Percentiles rank a stretch among this genome's conserved stretches.
Conservation (phyloP, 2,113 vertebrate species). For the Octodon degus region DNA sequence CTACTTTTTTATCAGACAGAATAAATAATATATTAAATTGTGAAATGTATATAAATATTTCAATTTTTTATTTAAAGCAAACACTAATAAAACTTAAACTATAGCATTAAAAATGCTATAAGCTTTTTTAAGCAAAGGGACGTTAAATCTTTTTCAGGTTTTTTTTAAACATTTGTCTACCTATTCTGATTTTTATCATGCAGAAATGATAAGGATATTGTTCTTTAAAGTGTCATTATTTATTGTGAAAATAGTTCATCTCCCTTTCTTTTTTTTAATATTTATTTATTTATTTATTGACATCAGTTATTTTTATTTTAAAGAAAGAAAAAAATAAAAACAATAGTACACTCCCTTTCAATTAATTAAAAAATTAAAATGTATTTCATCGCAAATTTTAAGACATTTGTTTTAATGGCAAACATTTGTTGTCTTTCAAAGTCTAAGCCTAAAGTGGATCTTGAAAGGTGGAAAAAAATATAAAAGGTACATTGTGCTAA, state of each 20-base stretch:
- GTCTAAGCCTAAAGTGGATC: constrained; percentile 38
- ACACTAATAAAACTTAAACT: neutral
- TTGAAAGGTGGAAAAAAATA: constrained; percentile 59
- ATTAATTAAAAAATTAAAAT: neutral
- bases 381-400: neutral
- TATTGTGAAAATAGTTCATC: neutral
- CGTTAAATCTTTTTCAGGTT: neutral
- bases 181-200: neutral
- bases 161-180: neutral
- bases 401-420: constrained; percentile 34
- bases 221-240: neutral
- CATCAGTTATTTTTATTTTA: too few species aligned
- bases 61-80: neutral
- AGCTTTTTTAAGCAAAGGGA: neutral
- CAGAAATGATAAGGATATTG: neutral
- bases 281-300: too few species aligned
- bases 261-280: too few species aligned
- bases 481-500: constrained; percentile 62
- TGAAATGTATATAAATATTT: neutral
- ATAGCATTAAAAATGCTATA: neutral
- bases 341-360: neutral
- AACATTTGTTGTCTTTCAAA: constrained; percentile 49
- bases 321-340: too few species aligned
- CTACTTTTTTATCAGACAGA: neutral
- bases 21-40: neutral